These are phyloP conservation scores for Coleophora flavipennella DNA, from an alignment of 2,888 invertebrate genomes.

Conservation along the genomic window DNA sequence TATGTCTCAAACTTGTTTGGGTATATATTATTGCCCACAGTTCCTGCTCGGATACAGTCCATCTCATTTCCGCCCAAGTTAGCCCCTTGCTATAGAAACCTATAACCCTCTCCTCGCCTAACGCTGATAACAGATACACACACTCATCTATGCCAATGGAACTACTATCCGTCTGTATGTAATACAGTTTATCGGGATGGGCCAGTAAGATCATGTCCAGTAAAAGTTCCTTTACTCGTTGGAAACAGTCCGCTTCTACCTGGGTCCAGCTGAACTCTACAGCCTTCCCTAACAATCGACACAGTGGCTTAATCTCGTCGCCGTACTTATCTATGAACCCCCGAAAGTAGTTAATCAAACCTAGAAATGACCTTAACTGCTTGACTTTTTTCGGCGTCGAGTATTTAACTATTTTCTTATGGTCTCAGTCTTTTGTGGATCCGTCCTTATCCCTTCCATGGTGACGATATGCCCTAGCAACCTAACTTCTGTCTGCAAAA, in stretches of 20 bases:
- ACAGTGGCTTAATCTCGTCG: constrained; percentile 10
- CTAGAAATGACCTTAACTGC: constrained; percentile 19
- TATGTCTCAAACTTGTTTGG: too few relatives aligned
- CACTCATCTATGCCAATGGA: constrained; percentile 14
- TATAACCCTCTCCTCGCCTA: constrained; percentile 9
- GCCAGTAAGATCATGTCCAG: constrained; percentile 4
- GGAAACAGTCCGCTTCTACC: constrained; percentile 3
- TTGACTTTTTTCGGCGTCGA: constrained; percentile 17
- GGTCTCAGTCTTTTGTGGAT: constrained; percentile 10
- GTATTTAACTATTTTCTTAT: constrained; percentile 16
- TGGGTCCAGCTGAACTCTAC: constrained; percentile 12
- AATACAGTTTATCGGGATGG: constrained; percentile 7
- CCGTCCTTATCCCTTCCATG: constrained; percentile 8
- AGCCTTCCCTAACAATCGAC: constrained; percentile 15
- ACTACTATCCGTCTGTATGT: constrained; percentile 12
- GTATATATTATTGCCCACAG: constrained; percentile 17
- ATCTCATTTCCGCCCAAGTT: constrained; percentile 12
- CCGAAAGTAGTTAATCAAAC: constrained; percentile 19
- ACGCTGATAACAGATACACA: constrained; percentile 14
- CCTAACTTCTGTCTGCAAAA: constrained; percentile 10
- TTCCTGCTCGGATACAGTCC: constrained; percentile 22
- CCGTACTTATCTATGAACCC: constrained; percentile 17
- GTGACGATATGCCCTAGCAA: constrained; percentile 17
- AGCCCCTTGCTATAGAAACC: constrained; percentile 16
- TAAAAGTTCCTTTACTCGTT: constrained; percentile 11